Evolutionary conservation across 2,797 vertebrate genomes (phyloP), one percentile per base, ranked within the genome.

Genomic region (Erethizon dorsatum): DNA sequence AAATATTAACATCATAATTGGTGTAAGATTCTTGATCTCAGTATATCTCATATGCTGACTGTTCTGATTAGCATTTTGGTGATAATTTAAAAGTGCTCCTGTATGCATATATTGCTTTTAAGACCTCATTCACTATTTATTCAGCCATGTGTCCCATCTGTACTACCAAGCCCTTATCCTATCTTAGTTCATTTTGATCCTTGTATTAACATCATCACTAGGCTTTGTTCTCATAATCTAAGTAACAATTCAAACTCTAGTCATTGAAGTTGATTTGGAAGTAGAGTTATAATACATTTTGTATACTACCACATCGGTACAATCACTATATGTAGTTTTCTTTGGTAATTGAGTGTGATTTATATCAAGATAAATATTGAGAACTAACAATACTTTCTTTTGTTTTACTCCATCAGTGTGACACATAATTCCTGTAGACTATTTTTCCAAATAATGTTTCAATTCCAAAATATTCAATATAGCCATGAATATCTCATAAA

Each of bases 371-470:
- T 89, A n/a, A 89, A 56, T 78, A 5, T 45, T 78, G 24, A 93
- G 65, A 93, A 45, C 2, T 73, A 69, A 57, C 24, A 6, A 26
- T n/a, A 41, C 37, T 47, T 85, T 78, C 67, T 47, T 37, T 3
- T 87, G 4, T 77, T 79, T 83, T 59, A 79, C 65, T 18, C 15
- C 28, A 33, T 88, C 47, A 89, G 0, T 91, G 67, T 92, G 22
- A 96, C 6, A 41, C 10, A 78, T 94, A 71, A 88, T 67, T 94
- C 14, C 11, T 89, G 82, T 94, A 93, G 26, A 73, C 13, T 79
- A 63, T 10, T 83, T 91, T 95, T 95, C 28, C n/a, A 89, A 28
- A 73, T 88, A 88, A 67, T 90, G 57, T 95, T 94, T 90, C 31
- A 83, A 24, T 96, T 17, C 50, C 71, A 45, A 91, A 54, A 75